Conservation (phyloP, 2,113 vertebrate species). For the Mionectes macconnelli region DNA sequence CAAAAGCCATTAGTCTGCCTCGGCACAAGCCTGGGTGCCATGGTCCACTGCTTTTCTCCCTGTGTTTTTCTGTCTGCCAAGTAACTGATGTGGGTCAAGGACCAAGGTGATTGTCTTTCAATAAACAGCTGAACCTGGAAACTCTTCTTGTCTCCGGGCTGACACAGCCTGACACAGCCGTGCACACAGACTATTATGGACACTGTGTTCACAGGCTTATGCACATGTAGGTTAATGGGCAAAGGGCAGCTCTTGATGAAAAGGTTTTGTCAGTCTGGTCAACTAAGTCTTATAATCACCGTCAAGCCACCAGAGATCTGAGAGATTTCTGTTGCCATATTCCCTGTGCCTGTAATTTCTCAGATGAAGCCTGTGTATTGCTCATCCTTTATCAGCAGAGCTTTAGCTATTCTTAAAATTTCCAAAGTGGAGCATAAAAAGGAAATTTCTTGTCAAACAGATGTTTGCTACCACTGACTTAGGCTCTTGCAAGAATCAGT, state of each 20-base stretch:
- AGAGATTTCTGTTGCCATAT: not conserved
- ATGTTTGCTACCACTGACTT: not conserved
- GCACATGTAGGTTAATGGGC: not conserved
- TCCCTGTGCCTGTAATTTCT: not conserved
- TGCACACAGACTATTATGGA: accelerated
- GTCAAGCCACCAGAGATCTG: not conserved
- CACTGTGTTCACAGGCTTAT: not conserved
- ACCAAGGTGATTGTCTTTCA: not conserved
- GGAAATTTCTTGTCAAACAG: not conserved
- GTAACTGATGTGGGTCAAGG: not conserved
- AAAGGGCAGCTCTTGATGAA: not conserved
- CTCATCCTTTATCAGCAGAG: not conserved
- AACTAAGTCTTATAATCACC: not conserved
- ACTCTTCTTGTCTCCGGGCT: not conserved
- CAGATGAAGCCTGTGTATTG: not conserved
- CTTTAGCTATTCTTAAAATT: not conserved
- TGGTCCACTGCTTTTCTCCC: not conserved
- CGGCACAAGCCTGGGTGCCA: not conserved
- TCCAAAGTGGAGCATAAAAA: not conserved
- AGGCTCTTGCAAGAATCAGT: not conserved
- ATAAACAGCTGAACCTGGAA: not conserved
- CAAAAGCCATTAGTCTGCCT: accelerated
- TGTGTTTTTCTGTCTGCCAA: not conserved
- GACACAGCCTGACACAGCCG: not conserved
- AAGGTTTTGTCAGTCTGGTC: not conserved